phyloP scores from a whole-genome alignment of 2,888 invertebrate genomes.

The Drosophila ezoana region DNA sequence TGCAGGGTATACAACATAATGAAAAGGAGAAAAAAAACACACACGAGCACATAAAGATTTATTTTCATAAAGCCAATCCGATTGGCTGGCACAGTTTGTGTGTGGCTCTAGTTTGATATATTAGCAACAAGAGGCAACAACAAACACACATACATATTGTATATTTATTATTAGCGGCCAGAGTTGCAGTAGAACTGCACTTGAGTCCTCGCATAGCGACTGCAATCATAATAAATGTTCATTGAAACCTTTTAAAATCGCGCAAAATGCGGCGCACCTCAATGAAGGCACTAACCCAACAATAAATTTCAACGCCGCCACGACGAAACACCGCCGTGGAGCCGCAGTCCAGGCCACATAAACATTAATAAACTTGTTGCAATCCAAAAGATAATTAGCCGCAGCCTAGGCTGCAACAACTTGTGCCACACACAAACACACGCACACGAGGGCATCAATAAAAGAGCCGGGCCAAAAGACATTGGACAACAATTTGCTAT shows the following conservation, averaged over 20 bases:
- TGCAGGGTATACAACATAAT: slow-evolving; percentile 2
- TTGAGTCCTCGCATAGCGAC: slow-evolving; percentile 33
- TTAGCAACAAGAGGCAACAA: slow-evolving; percentile 42
- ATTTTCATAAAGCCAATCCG: slow-evolving; percentile 52
- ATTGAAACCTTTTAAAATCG: slow-evolving; percentile 81
- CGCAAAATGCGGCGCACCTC: slow-evolving; percentile 79
- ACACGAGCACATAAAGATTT: slow-evolving; percentile 43
- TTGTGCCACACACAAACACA: slow-evolving; percentile 38
- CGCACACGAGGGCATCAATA: slow-evolving; percentile 37
- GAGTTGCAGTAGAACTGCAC: slow-evolving; percentile 30
- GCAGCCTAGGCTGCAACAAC: slow-evolving; percentile 62
- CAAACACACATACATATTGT: slow-evolving; percentile 15
- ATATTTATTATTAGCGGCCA: slow-evolving; percentile 53
- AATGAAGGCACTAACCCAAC: slow-evolving; percentile 73
- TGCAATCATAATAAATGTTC: slow-evolving; percentile 81
- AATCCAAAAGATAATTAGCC: slow-evolving; percentile 80
- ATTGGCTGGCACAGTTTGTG: slow-evolving; percentile 36
- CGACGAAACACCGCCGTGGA: slow-evolving; percentile 30
- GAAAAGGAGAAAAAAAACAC: not conserved
- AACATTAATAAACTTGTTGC: slow-evolving; percentile 81
- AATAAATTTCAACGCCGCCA: slow-evolving; percentile 74
- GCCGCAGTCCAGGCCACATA: slow-evolving; percentile 54
- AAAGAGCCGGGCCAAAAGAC: slow-evolving; percentile 35
- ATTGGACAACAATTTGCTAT: slow-evolving; percentile 72
- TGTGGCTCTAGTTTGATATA: slow-evolving; percentile 64